phyloP scores from a whole-genome alignment of 2,113 vertebrate species.

The Archocentrus centrarchus region DNA sequence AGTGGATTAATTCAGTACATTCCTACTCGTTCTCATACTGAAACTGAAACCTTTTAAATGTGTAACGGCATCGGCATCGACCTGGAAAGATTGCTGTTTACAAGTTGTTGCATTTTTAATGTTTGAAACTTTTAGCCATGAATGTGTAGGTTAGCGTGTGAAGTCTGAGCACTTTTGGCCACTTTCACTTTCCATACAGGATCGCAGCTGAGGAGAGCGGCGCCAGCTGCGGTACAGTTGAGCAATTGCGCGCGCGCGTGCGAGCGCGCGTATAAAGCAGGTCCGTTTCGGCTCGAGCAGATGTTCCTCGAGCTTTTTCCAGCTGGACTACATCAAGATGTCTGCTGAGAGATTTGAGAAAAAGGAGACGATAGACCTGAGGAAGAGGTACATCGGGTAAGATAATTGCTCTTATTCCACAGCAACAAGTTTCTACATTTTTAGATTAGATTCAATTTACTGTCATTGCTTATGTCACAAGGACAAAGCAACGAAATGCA shows the following conservation, averaged over 20 bases:
- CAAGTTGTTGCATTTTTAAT: neutral
- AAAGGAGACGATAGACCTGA: slow-evolving; percentile 85
- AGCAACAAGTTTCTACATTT: neutral
- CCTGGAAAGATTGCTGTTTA: neutral
- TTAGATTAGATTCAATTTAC: too few relatives aligned
- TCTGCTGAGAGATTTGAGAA: slow-evolving; percentile 82
- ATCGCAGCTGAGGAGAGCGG: neutral
- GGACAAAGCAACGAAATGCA: too few relatives aligned
- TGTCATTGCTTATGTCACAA: too few relatives aligned
- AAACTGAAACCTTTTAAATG: neutral
- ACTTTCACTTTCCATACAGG: neutral
- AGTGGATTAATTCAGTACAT: neutral
- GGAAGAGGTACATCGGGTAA: slow-evolving; percentile 91
- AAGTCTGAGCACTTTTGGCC: neutral
- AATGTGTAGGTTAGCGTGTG: neutral
- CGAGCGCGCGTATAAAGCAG: neutral
- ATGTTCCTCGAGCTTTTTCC: neutral
- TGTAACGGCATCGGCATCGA: too few relatives aligned
- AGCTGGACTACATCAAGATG: slow-evolving; percentile 58
- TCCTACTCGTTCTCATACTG: neutral
- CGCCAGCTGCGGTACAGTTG: neutral
- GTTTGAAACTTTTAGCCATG: neutral
- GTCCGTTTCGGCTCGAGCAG: neutral
- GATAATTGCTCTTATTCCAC: neutral
- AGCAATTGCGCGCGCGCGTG: neutral